Conservation (phyloP, 2,797 vertebrate species). For the Taenioides sp. region DNA sequence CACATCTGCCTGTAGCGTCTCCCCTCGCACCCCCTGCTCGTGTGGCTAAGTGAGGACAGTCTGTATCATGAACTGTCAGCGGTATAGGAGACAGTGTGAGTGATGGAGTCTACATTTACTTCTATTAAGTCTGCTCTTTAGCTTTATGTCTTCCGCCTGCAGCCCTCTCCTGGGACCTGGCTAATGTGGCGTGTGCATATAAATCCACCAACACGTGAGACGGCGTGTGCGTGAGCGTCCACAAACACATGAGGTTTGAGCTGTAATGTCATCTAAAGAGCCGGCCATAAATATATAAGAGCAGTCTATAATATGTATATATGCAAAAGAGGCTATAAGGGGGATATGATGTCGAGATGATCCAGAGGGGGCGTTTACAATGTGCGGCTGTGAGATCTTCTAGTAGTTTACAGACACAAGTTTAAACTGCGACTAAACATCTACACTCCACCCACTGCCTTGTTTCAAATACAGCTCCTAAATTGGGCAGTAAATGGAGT, state of each 20-base stretch:
- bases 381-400: no score
- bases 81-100: constrained; percentile 4
- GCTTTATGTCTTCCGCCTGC: constrained; percentile 53
- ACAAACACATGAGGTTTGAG: constrained; percentile 24
- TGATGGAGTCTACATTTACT: constrained; percentile 50
- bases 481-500: no score
- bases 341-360: neutral
- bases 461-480: no score
- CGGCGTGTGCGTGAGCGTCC: constrained; percentile 25
- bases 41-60: neutral
- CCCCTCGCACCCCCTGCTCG: no score
- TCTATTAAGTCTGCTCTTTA: constrained; percentile 51
- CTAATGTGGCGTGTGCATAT: constrained; percentile 37
- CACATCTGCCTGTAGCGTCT: no score
- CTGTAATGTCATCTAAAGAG: constrained; percentile 66
- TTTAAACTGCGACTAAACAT: no score
- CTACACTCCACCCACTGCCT: no score
- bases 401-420: no score
- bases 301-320: neutral
- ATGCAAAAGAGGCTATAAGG: neutral
- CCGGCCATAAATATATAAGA: constrained; percentile 4
- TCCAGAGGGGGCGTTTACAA: neutral
- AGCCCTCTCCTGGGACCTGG: constrained; percentile 41
- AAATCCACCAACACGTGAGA: constrained; percentile 29
- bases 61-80: neutral